Evolutionary conservation across 2,113 vertebrate genomes (phyloP).

Genomic region (Sturnus vulgaris): DNA sequence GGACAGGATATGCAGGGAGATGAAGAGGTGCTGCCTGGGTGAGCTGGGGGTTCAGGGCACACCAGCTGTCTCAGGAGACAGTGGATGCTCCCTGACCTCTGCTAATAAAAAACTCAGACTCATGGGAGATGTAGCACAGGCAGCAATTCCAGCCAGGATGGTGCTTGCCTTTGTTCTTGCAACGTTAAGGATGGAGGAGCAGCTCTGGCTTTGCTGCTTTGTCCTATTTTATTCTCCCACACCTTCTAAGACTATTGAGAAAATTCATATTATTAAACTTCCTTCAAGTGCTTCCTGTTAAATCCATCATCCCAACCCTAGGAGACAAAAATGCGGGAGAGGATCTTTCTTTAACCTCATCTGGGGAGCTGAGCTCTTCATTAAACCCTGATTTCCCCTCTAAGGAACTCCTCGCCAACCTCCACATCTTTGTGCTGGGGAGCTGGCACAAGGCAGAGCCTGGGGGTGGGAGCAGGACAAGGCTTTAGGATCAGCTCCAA

Average conservation of each 20-base stretch:
- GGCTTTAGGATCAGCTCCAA: neutral
- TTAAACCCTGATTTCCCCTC: neutral
- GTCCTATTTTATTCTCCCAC: neutral
- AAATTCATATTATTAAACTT: neutral
- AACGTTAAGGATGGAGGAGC: neutral
- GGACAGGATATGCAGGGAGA: neutral
- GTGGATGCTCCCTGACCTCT: neutral
- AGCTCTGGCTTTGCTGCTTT: neutral
- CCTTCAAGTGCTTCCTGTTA: neutral
- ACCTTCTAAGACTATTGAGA: neutral
- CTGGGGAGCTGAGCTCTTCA: neutral
- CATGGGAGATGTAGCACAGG: neutral
- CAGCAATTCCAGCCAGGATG: neutral
- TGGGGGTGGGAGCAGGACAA: neutral
- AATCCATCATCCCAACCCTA: neutral
- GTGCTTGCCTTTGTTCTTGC: neutral
- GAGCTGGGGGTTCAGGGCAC: neutral
- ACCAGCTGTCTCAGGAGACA: neutral
- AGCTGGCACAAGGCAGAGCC: neutral
- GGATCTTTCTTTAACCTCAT: neutral
- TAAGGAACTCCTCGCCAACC: accelerated
- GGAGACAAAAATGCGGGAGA: neutral
- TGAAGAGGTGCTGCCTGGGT: neutral
- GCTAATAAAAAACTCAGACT: neutral
- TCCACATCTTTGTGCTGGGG: neutral